These are phyloP conservation scores for Amphipoea lucens DNA, from an alignment of 2,888 invertebrate species.

Conservation along the genomic window DNA sequence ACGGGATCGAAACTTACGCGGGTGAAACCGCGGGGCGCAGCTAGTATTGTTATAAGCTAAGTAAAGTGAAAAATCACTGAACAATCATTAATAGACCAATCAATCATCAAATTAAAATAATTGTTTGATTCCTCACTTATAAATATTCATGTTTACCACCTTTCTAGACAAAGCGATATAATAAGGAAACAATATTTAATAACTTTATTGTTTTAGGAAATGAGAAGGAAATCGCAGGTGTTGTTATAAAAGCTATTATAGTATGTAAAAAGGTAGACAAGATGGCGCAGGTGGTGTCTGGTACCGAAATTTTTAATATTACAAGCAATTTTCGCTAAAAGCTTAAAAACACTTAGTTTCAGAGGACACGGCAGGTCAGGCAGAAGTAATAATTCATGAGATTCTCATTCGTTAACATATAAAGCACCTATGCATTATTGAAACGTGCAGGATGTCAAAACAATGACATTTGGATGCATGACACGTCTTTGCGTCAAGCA, in stretches of 20 bases:
- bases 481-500: constrained; percentile 3
- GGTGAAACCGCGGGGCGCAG: too few species aligned
- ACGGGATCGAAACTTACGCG: too few species aligned
- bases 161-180: constrained; percentile 14
- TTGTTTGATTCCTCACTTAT: constrained; percentile 26
- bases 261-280: constrained; percentile 7
- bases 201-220: constrained; percentile 34
- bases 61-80: constrained; percentile 2
- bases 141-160: constrained; percentile 18
- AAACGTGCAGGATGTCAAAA: constrained; percentile 40
- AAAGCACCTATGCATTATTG: constrained; percentile 40
- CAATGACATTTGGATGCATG: constrained; percentile 36
- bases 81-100: constrained; percentile 24
- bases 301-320: constrained; percentile 18
- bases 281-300: constrained; percentile 38
- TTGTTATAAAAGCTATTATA: constrained; percentile 18
- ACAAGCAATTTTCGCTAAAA: constrained; percentile 42
- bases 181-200: constrained; percentile 32
- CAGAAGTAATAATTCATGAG: constrained; percentile 33
- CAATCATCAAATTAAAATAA: constrained; percentile 45
- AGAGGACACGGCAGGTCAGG: constrained; percentile 13
- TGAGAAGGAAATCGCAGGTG: constrained; percentile 17
- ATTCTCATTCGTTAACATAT: constrained; percentile 38
- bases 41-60: neutral
- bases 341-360: constrained; percentile 10